Evolutionary conservation across 2,888 invertebrate genomes (phyloP).

Genomic region (Pilophorus perplexus): DNA sequence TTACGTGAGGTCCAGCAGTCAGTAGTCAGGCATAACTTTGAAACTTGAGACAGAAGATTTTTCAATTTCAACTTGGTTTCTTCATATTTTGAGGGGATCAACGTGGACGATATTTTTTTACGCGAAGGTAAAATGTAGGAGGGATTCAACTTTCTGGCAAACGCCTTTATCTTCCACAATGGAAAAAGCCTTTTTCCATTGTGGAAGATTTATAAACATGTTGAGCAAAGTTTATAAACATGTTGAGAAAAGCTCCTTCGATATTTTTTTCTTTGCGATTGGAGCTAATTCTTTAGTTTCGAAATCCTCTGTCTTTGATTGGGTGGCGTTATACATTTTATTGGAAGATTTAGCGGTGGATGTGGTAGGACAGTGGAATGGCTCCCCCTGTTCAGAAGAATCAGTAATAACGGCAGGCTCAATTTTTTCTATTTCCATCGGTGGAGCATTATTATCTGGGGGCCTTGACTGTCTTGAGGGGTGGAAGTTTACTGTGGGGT

Average conservation of each 20-base stretch:
- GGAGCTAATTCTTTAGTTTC: not conserved
- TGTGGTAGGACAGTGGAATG: not conserved
- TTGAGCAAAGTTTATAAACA: no score
- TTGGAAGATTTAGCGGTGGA: not conserved
- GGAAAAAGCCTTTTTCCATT: constrained; percentile 13
- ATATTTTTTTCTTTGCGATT: constrained; percentile 4
- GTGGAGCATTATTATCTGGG: not conserved
- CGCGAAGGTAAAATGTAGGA: constrained; percentile 13
- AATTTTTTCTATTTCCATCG: not conserved
- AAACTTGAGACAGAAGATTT: not conserved
- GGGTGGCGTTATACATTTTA: not conserved
- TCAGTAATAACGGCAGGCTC: not conserved
- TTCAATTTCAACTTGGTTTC: constrained; percentile 11
- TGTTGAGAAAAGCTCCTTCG: not conserved
- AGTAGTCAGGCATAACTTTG: constrained; percentile 8
- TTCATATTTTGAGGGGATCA: constrained; percentile 27
- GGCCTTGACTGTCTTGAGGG: not conserved
- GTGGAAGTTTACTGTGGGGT: constrained; percentile 22
- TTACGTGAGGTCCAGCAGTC: constrained; percentile 30
- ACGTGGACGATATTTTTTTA: constrained; percentile 11
- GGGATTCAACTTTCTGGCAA: constrained; percentile 28
- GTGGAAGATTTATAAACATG: no score
- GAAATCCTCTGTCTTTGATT: not conserved
- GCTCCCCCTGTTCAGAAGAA: not conserved
- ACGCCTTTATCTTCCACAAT: constrained; percentile 28